A percentile compares a stretch with the other conserved stretches of the same genome.
Evolutionary conservation across 2,888 invertebrate genomes (phyloP).

Genomic region (Pterostichus niger): DNA sequence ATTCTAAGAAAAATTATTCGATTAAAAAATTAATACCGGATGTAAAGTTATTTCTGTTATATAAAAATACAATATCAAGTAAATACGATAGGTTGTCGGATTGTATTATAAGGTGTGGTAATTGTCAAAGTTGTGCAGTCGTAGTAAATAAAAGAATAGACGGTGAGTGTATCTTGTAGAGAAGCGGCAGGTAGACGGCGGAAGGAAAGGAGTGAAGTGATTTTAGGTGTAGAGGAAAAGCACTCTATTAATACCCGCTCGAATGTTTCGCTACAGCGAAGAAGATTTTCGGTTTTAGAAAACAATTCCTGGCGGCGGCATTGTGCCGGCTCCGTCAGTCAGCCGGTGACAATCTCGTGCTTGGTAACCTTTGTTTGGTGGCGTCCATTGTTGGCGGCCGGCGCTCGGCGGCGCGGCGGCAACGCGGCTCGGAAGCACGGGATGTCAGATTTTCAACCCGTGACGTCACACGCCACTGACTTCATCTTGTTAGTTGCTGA

Average conservation of each 20-base stretch:
- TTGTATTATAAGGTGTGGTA: too few relatives aligned
- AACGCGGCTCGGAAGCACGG: constrained; percentile 67
- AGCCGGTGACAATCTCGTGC: constrained; percentile 32
- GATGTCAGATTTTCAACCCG: constrained; percentile 71
- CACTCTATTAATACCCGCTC: constrained; percentile 11
- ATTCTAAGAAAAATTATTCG: too few relatives aligned
- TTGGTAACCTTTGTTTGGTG: constrained; percentile 59
- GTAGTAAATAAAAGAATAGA: too few relatives aligned
- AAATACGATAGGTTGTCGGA: too few relatives aligned
- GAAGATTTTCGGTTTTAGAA: constrained; percentile 46
- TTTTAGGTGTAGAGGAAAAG: constrained; percentile 20
- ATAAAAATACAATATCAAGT: too few relatives aligned
- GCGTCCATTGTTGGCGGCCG: constrained; percentile 70
- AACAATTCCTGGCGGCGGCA: constrained; percentile 39
- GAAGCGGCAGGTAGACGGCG: neutral
- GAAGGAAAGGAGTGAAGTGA: constrained; percentile 2
- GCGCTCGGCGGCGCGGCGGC: constrained; percentile 72
- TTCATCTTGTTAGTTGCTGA: constrained; percentile 76
- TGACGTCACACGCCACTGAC: constrained; percentile 79
- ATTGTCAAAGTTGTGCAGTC: too few relatives aligned
- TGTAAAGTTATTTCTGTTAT: too few relatives aligned
- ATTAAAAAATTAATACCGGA: too few relatives aligned
- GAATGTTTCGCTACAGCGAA: constrained; percentile 18
- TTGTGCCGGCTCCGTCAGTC: constrained; percentile 36
- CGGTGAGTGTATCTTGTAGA: too few relatives aligned